Percentiles rank a stretch among this genome's conserved stretches.
These are phyloP conservation scores for Pyrrhosoma nymphula DNA, from an alignment of 2,888 invertebrate species.

Conservation along the genomic window DNA sequence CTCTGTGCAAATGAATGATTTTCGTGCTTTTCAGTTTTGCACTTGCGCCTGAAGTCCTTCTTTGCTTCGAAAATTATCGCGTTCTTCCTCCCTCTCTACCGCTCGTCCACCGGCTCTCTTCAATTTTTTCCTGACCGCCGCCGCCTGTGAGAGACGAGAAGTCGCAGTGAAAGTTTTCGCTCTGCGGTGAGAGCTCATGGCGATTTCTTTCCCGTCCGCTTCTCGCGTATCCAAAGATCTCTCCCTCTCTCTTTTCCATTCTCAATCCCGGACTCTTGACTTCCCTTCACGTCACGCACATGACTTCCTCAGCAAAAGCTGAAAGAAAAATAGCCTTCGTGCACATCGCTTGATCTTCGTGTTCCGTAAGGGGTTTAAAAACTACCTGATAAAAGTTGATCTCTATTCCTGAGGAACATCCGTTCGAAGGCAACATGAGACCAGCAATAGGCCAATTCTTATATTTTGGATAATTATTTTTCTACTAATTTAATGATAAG, in stretches of 20 bases:
- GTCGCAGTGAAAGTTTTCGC: slow-evolving; percentile 5
- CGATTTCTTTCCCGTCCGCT: slow-evolving; percentile 50
- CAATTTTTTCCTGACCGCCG: neutral
- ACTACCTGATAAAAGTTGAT: no score
- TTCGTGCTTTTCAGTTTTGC: neutral
- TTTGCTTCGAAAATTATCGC: slow-evolving; percentile 21
- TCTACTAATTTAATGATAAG: no score
- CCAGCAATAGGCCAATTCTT: no score
- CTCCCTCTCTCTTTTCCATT: slow-evolving; percentile 5
- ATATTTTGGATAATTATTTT: no score
- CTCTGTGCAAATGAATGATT: neutral
- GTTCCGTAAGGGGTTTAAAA: neutral
- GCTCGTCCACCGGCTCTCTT: neutral
- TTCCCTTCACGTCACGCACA: neutral
- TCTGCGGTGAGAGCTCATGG: slow-evolving; percentile 2
- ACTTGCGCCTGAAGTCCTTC: no score
- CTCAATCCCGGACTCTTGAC: neutral
- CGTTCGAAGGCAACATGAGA: no score
- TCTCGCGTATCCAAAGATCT: slow-evolving; percentile 45
- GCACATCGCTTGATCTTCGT: neutral
- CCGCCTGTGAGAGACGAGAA: neutral
- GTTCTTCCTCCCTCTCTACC: neutral
- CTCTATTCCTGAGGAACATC: no score
- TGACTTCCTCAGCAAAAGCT: neutral
- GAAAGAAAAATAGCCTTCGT: neutral